Conservation (phyloP, 1,140 invertebrate species). For the Leptinotarsa defecta region DNA sequence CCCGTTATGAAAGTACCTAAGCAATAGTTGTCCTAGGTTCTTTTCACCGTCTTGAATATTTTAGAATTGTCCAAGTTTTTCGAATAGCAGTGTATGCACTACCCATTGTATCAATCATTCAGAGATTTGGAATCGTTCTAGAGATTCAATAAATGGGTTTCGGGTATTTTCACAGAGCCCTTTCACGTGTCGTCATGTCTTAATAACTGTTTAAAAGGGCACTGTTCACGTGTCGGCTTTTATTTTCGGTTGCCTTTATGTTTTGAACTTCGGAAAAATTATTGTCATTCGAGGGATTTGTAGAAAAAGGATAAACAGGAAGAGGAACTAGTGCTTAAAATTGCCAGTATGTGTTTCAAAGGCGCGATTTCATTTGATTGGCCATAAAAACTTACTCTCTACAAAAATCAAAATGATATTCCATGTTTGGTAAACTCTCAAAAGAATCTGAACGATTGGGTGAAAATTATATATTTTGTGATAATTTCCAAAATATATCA, state of each 20-base stretch:
- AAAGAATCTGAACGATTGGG: no score
- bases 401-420: no score
- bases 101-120: neutral
- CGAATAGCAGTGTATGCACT: neutral
- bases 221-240: conserved; percentile 15
- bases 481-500: no score
- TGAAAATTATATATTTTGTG: no score
- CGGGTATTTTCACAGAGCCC: conserved; percentile 24
- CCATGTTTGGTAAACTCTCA: no score
- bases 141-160: conserved; percentile 13
- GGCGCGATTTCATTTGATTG: no score
- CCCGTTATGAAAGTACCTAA: no score
- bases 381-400: no score
- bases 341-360: neutral
- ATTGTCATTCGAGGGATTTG: neutral
- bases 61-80: neutral
- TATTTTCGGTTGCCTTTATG: conserved; percentile 12
- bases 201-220: conserved; percentile 28
- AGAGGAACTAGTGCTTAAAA: neutral
- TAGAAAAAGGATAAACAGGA: neutral
- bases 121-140: neutral
- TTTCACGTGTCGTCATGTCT: conserved; percentile 21
- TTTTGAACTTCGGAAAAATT: neutral
- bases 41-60: no score
- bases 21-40: no score